Evolutionary conservation across 1,140 invertebrate genomes (phyloP).

Genomic region (Condylostylus longicornis): DNA sequence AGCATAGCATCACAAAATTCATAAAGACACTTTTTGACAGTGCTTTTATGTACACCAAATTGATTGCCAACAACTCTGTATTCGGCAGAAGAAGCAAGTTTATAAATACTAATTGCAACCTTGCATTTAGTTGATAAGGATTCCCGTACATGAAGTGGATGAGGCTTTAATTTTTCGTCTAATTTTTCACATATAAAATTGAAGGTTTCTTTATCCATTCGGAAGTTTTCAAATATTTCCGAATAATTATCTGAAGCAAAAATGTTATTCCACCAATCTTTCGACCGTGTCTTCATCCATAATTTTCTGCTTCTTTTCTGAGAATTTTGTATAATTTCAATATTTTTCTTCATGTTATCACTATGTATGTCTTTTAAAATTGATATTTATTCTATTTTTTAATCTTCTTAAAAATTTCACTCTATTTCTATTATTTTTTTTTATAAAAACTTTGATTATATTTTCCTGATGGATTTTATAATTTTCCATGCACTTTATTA

Average conservation of each 20-base stretch:
- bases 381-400: no score
- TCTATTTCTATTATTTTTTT: no score
- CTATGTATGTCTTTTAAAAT: no score
- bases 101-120: conserved; percentile 11
- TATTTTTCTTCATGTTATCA: no score
- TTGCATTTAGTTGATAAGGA: conserved; percentile 4
- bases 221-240: background rate
- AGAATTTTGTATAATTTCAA: no score
- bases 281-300: background rate
- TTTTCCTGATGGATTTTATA: no score
- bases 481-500: no score
- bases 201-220: background rate
- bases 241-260: background rate
- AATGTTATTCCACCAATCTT: background rate
- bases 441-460: no score
- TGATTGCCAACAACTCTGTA: conserved; percentile 13
- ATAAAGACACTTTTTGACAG: conserved; percentile 9
- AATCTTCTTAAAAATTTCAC: no score
- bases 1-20: conserved; percentile 7
- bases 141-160: background rate
- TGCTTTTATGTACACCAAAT: conserved; percentile 12
- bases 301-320: background rate
- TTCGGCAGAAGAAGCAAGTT: conserved; percentile 12
- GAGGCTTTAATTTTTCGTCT: background rate
- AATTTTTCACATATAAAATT: background rate